These are phyloP conservation scores for Bos taurus DNA, from an alignment of 2,113 vertebrate genomes.

Conservation along the genomic window DNA sequence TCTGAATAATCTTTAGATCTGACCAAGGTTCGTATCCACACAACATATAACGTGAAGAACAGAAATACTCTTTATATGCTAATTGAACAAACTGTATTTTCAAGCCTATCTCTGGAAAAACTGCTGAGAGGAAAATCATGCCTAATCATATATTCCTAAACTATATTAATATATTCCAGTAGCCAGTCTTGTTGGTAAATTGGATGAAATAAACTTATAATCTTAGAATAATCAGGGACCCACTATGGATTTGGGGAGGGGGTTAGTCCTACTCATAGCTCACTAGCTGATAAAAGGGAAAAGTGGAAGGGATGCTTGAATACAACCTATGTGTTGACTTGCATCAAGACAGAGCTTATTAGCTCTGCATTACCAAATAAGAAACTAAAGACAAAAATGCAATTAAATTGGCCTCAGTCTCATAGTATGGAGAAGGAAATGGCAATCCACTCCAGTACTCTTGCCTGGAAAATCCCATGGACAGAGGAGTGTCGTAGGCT, in stretches of 20 bases:
- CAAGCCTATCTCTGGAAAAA: not conserved
- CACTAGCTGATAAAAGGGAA: accelerated
- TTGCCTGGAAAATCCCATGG: not conserved
- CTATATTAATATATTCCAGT: not conserved
- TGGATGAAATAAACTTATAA: not conserved
- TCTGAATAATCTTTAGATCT: not conserved
- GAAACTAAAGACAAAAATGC: not conserved
- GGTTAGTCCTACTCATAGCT: not conserved
- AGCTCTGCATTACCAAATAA: not conserved
- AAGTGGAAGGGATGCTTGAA: not conserved
- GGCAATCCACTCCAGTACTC: not conserved
- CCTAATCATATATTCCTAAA: not conserved
- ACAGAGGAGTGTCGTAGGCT: not conserved
- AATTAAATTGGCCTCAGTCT: not conserved
- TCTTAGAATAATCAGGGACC: not conserved
- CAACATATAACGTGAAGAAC: not conserved
- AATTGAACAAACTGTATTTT: not conserved
- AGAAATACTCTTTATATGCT: not conserved
- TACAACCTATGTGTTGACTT: too few relatives aligned
- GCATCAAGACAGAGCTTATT: not conserved
- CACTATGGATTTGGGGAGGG: not conserved
- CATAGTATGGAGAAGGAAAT: not conserved
- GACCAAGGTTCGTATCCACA: not conserved
- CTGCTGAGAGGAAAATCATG: not conserved
- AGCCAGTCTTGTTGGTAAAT: not conserved